Percentiles rank a stretch among this genome's conserved stretches.
Evolutionary conservation across 1,140 invertebrate species (phyloP).

Genomic region (Phymastichus coffea): DNA sequence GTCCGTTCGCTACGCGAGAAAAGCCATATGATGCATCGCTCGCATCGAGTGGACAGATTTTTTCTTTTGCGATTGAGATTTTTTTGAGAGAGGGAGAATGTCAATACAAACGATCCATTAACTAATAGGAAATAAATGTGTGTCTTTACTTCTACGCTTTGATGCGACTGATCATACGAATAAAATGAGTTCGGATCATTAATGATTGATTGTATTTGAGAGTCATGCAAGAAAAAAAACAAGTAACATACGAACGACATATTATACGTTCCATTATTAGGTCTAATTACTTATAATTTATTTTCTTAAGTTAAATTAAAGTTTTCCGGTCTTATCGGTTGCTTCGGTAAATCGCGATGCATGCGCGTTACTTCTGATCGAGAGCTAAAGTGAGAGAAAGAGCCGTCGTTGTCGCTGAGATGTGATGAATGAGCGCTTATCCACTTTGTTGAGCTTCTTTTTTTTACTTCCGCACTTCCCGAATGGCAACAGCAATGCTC

Average conservation of each 20-base stretch:
- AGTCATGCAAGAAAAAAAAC: too few relatives aligned
- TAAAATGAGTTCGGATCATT: too few relatives aligned
- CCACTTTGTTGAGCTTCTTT: slow-evolving; percentile 30
- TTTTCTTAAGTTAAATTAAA: slow-evolving; percentile 10
- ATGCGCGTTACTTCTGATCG: slow-evolving; percentile 5
- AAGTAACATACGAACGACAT: too few relatives aligned
- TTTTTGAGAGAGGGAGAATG: too few relatives aligned
- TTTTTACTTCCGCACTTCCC: slow-evolving; percentile 20
- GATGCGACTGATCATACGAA: too few relatives aligned
- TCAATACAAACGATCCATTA: too few relatives aligned
- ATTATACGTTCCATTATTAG: too few relatives aligned
- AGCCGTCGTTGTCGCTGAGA: not conserved
- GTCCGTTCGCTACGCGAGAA: slow-evolving; percentile 35
- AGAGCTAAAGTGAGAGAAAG: not conserved
- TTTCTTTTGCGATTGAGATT: slow-evolving; percentile 10
- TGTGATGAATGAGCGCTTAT: slow-evolving; percentile 27
- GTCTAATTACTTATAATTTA: slow-evolving; percentile 14
- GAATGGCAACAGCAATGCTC: too few relatives aligned
- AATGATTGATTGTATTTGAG: too few relatives aligned
- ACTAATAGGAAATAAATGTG: too few relatives aligned
- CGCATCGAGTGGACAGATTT: slow-evolving; percentile 14
- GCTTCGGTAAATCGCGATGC: slow-evolving; percentile 22
- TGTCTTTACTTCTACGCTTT: too few relatives aligned
- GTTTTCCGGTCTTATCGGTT: slow-evolving; percentile 22
- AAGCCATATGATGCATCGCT: slow-evolving; percentile 37